phyloP scores from a whole-genome alignment of 2,888 invertebrate species.

The Aphodius granarius region DNA sequence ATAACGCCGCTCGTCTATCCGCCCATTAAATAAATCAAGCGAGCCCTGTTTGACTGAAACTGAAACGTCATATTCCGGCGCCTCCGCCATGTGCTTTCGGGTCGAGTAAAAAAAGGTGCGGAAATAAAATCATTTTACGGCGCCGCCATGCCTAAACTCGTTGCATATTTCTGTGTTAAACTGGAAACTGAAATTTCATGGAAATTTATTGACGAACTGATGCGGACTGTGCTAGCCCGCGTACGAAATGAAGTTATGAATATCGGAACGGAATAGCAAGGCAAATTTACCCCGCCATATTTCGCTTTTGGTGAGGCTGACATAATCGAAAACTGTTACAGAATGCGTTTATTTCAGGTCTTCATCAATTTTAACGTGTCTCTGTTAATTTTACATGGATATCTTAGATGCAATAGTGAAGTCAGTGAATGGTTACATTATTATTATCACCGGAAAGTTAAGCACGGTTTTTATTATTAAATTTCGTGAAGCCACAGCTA shows the following conservation, averaged over 20 bases:
- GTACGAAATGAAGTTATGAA: neutral
- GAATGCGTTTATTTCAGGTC: too few species aligned
- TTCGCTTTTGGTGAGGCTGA: neutral
- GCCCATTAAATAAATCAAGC: neutral
- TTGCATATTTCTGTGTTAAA: constrained; percentile 25
- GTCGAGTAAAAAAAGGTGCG: neutral
- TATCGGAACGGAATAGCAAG: neutral
- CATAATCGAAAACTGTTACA: too few species aligned
- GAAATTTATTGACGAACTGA: constrained; percentile 19
- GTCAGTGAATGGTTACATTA: too few species aligned
- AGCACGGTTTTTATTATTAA: too few species aligned
- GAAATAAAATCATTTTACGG: neutral
- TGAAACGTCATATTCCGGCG: neutral
- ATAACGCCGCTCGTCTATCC: neutral
- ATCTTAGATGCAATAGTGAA: too few species aligned
- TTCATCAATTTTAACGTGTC: too few species aligned
- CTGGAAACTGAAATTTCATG: constrained; percentile 24
- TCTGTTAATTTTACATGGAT: too few species aligned
- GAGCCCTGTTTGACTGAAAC: neutral
- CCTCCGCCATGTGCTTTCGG: neutral
- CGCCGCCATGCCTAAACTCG: constrained; percentile 17
- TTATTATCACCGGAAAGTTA: too few species aligned
- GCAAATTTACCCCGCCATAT: neutral
- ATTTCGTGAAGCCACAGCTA: too few species aligned
- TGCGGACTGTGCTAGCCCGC: neutral